Conservation (phyloP, 2,113 vertebrate species). For the Sitta europaea region DNA sequence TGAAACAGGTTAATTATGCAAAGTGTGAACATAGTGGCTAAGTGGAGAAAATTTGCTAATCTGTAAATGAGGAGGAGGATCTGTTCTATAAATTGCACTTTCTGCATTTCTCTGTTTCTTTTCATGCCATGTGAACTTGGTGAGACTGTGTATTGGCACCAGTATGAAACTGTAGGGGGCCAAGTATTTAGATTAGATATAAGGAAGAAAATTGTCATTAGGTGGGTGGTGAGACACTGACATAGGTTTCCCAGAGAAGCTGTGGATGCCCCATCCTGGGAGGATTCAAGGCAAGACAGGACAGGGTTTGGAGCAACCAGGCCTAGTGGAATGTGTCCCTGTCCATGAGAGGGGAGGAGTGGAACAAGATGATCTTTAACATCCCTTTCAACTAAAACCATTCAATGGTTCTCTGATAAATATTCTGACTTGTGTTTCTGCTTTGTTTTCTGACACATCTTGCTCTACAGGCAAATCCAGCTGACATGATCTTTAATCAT, state of each 20-base stretch:
- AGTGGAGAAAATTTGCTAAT: not conserved
- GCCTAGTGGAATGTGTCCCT: not conserved
- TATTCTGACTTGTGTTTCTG: not conserved
- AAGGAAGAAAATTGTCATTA: not conserved
- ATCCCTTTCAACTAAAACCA: not conserved
- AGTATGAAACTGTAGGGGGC: not conserved
- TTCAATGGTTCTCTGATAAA: not conserved
- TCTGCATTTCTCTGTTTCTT: not conserved
- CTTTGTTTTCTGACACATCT: not conserved
- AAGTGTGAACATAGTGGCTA: not conserved
- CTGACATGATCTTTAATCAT: not conserved
- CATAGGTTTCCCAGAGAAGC: not conserved
- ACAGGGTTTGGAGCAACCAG: not conserved
- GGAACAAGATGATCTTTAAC: not conserved
- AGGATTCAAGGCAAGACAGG: not conserved
- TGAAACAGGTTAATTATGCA: slow-evolving; percentile 26
- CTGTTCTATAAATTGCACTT: not conserved
- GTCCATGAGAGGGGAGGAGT: not conserved
- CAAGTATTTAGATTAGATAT: not conserved
- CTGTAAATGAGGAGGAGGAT: not conserved
- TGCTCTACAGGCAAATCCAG: not conserved
- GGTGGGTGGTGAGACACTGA: not conserved
- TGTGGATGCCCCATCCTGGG: not conserved
- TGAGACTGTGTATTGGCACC: not conserved
- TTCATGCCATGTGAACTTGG: not conserved